A percentile compares a stretch with the other conserved stretches of the same genome.
Evolutionary conservation across 2,113 vertebrate genomes (phyloP).

Genomic region (Melanostigma gelatinosum): DNA sequence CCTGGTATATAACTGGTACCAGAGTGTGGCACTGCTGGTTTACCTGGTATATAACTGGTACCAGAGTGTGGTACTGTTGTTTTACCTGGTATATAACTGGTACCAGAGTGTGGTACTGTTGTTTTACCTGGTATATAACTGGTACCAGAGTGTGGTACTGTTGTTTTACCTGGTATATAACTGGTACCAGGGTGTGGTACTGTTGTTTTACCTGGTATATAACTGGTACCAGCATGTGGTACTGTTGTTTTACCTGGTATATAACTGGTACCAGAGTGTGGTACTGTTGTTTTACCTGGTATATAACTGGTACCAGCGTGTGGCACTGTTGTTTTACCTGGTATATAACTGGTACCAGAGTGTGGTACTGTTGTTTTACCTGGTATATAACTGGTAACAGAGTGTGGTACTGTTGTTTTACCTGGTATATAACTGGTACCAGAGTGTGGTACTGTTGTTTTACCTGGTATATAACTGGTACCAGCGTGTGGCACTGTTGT

Average conservation of each 20-base stretch:
- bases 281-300: neutral
- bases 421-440: slow-evolving; percentile 94
- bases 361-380: slow-evolving; percentile 69
- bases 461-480: slow-evolving; percentile 65
- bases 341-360: neutral
- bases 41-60: too few species aligned
- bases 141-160: slow-evolving; percentile 66
- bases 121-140: slow-evolving; percentile 63
- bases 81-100: slow-evolving; percentile 62
- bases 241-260: neutral
- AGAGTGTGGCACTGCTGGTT: neutral
- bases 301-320: slow-evolving; percentile 79
- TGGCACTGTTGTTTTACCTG: slow-evolving; percentile 37
- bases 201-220: slow-evolving; percentile 27
- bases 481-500: neutral
- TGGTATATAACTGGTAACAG: slow-evolving; percentile 84
- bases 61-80: too few species aligned
- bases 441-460: slow-evolving; percentile 92
- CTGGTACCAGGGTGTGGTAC: too few species aligned
- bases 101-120: slow-evolving; percentile 76
- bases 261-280: slow-evolving; percentile 58
- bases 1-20: slow-evolving; percentile 84
- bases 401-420: slow-evolving; percentile 40
- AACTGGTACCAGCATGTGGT: neutral
- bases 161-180: slow-evolving; percentile 64